These are phyloP conservation scores for Archaeoteleia sp. DNA, from an alignment of 2,888 invertebrate species.

Conservation along the genomic window DNA sequence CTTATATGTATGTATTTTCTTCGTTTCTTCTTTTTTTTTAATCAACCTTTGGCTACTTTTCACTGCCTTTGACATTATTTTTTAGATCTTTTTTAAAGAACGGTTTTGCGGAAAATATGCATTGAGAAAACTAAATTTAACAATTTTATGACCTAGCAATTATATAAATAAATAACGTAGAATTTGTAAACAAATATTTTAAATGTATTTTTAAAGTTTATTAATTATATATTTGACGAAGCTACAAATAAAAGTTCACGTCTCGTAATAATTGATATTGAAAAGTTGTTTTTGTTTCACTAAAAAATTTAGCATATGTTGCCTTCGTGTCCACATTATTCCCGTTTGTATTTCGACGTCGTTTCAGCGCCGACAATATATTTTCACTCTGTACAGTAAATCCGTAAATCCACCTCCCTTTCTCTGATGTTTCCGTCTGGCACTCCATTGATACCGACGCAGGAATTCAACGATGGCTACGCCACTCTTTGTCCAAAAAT, in stretches of 20 bases:
- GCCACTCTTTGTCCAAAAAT: conserved; percentile 43
- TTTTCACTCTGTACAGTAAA: conserved; percentile 40
- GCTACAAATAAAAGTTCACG: no score
- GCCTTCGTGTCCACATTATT: conserved; percentile 21
- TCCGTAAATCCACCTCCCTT: conserved; percentile 43
- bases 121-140: no score
- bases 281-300: conserved; percentile 39
- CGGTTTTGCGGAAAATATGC: no score
- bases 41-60: no score
- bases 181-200: no score
- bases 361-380: conserved; percentile 40
- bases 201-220: no score
- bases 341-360: conserved; percentile 44
- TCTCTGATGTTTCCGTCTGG: conserved; percentile 18
- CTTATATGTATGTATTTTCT: conserved; percentile 34
- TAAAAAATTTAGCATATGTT: conserved; percentile 47
- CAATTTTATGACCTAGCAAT: no score
- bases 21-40: no score
- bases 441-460: conserved; percentile 46
- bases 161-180: no score
- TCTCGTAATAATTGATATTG: conserved; percentile 3
- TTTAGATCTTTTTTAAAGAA: no score
- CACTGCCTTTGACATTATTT: no score
- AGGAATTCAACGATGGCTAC: conserved; percentile 31
- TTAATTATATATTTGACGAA: no score